Evolutionary conservation across 2,113 vertebrate genomes (phyloP), one percentile per base, ranked within the genome.

Genomic region (Myiozetetes cayanensis): DNA sequence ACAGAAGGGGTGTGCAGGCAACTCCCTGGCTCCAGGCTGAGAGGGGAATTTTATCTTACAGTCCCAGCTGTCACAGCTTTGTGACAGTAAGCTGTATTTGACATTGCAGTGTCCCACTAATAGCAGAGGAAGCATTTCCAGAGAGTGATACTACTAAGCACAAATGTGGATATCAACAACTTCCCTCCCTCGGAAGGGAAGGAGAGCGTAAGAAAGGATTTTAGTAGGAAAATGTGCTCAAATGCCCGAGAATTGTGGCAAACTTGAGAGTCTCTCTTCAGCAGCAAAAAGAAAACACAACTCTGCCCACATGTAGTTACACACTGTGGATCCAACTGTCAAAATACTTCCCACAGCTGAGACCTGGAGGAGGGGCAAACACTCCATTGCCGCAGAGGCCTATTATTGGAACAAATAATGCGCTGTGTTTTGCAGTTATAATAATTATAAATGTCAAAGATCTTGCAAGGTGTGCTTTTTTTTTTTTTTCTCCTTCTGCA

Each of bases 341-440:
- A 97, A 94, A 95, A 95, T 70, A 94, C 85, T 84, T 94, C 94
- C 89, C 87, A 83, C 66, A 72, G 81, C 85, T 76, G 87, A 89
- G 89, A 91, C 87, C 72, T 84, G 85, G 78, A 77, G 65, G 55
- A 87, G 63, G 94, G 33, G 44, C 63, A 74, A 18, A 52, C 55
- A 35, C 35, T 85, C 82, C 31, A 12, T 39, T 70, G 81, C 85
- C 70, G 67, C 55, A 5, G 37, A 66, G 82, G 79, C 28, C 49
- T 74, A n/a, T 67, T 93, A 47, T 18, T 37, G 55, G 59, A 88
- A 88, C 13, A 94, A 94, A 92, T n/a, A 83, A 31, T 5, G 35
- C 24, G 50, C 82, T 37, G 9, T 47, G 31, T 56, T 71, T 67
- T 74, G 82, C 50, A 59, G 24, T 68, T 52, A n/a, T 15, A 61